Conservation (phyloP, 2,113 vertebrate species). For the Nipponia nippon region DNA sequence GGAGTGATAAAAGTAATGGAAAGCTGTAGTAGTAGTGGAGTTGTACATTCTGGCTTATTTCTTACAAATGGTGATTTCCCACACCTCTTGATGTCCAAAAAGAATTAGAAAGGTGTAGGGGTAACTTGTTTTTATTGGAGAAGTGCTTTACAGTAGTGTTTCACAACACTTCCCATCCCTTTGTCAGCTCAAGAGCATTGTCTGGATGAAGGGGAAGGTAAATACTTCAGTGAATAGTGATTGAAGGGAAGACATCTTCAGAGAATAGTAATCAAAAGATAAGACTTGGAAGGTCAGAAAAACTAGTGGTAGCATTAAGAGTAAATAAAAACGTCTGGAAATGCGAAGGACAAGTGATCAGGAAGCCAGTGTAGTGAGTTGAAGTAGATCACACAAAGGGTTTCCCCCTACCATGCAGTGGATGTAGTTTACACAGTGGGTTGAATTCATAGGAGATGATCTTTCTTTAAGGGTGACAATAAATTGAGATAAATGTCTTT, state of each 20-base stretch:
- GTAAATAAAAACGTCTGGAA: background rate
- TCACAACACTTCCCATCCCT: background rate
- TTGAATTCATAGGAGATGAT: background rate
- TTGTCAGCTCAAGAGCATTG: background rate
- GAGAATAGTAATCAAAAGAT: background rate
- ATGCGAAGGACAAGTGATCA: background rate
- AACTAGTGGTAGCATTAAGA: background rate
- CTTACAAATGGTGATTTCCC: background rate
- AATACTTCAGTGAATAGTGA: background rate
- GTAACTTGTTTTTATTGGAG: background rate
- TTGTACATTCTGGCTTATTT: background rate
- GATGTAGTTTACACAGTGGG: background rate
- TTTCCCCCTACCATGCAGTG: background rate
- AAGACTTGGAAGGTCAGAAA: background rate
- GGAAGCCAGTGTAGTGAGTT: background rate
- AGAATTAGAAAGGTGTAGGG: background rate
- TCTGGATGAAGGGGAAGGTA: background rate
- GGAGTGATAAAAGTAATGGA: background rate
- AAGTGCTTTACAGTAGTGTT: background rate
- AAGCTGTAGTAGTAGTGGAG: background rate
- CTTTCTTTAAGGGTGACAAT: background rate
- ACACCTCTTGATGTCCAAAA: rapidly evolving
- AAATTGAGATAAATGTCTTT: background rate
- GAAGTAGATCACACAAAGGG: background rate
- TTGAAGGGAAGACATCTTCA: background rate